Percentiles rank a stretch among this genome's conserved stretches.
These are phyloP conservation scores for Amorpha juglandis DNA, from an alignment of 2,888 invertebrate species.

Conservation along the genomic window DNA sequence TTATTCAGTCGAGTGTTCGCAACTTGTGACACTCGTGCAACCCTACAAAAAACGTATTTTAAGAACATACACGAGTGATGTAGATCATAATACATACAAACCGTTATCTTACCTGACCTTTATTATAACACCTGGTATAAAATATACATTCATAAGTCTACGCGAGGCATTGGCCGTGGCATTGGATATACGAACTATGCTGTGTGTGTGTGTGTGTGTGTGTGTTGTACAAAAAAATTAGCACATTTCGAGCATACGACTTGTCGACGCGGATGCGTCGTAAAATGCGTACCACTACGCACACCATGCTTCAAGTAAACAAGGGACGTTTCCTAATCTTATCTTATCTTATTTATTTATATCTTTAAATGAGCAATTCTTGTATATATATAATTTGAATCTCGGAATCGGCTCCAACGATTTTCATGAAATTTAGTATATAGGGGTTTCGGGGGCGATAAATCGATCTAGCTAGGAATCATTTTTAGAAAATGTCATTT, in stretches of 20 bases:
- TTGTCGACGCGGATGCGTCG: neutral
- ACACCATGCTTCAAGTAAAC: neutral
- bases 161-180: constrained; percentile 14
- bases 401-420: too few species aligned
- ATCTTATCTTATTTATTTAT: too few species aligned
- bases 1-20: too few species aligned
- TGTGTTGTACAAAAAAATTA: constrained; percentile 11
- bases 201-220: too few species aligned
- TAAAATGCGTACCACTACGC: constrained; percentile 9
- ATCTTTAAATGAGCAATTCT: too few species aligned
- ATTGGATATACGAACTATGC: neutral
- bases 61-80: neutral
- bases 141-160: constrained; percentile 9
- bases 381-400: too few species aligned
- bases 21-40: too few species aligned
- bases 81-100: neutral
- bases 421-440: too few species aligned
- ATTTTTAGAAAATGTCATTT: too few species aligned
- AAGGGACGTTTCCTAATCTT: neutral
- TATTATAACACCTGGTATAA: neutral
- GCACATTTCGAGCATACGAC: neutral
- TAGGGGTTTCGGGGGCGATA: too few species aligned
- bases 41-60: too few species aligned
- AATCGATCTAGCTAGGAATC: too few species aligned
- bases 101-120: neutral